These are phyloP conservation scores for Philantomba maxwellii DNA, from an alignment of 2,113 vertebrate species.

Conservation along the genomic window DNA sequence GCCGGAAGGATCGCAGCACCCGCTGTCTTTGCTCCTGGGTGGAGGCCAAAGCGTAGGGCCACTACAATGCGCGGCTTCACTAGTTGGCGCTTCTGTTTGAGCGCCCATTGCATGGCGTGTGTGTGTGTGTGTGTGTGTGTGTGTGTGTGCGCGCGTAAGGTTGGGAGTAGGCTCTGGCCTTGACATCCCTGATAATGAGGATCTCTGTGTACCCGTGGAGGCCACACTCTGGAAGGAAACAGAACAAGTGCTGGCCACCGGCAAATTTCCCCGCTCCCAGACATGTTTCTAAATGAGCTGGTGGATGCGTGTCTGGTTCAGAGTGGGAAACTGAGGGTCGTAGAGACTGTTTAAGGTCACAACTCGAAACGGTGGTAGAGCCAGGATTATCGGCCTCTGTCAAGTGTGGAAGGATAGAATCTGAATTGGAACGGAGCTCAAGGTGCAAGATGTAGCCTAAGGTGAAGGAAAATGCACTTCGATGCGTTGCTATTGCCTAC, in stretches of 20 bases:
- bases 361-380: background rate
- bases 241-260: fast-evolving
- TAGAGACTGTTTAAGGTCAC: background rate
- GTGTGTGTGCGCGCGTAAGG: too few species aligned
- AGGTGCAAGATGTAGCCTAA: background rate
- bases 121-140: background rate
- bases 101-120: fast-evolving
- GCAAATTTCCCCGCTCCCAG: background rate
- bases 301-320: background rate
- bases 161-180: background rate
- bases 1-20: background rate
- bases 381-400: background rate
- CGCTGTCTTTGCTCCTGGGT: background rate
- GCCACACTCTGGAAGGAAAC: background rate
- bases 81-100: background rate
- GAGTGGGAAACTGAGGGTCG: background rate
- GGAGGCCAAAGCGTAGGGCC: background rate
- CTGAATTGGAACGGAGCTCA: background rate
- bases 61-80: background rate
- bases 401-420: background rate
- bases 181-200: background rate
- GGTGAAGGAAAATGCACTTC: fast-evolving
- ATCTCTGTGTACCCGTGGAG: background rate
- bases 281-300: background rate
- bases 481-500: fast-evolving